phyloP scores from a whole-genome alignment of 2,797 vertebrate genomes.

The Parotocinclus haroldoi region DNA sequence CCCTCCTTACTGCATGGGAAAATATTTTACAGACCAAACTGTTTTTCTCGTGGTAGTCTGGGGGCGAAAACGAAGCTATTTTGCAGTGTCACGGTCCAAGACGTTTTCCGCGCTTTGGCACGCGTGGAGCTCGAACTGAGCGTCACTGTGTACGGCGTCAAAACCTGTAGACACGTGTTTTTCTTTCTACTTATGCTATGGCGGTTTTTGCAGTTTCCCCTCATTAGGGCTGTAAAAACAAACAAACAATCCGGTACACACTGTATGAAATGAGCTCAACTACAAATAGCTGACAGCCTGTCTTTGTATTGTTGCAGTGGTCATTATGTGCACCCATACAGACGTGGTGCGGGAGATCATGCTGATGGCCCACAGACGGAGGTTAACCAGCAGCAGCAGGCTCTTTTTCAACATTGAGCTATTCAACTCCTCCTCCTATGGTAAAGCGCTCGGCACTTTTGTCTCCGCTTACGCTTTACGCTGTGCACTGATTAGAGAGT shows the following conservation, averaged over 20 bases:
- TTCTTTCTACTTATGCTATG: no score
- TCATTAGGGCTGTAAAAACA: no score
- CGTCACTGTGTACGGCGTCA: no score
- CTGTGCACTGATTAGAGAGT: slow-evolving; percentile 17
- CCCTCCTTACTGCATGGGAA: slow-evolving; percentile 50
- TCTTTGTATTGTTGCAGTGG: slow-evolving; percentile 71
- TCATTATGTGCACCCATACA: slow-evolving; percentile 90
- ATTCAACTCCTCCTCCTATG: slow-evolving; percentile 93
- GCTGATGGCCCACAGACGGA: slow-evolving; percentile 83
- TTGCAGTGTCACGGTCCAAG: not conserved
- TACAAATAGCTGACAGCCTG: slow-evolving; percentile 4
- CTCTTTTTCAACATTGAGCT: slow-evolving; percentile 97
- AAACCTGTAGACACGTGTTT: no score
- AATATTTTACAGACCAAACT: slow-evolving; percentile 39
- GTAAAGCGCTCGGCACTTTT: slow-evolving; percentile 64
- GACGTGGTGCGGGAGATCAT: slow-evolving; percentile 88
- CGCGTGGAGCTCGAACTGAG: no score
- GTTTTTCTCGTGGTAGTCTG: slow-evolving; percentile 29
- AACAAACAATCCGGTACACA: no score
- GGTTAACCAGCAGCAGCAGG: slow-evolving; percentile 85
- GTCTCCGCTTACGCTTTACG: not conserved
- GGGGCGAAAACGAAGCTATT: slow-evolving; percentile 38
- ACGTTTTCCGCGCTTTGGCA: no score
- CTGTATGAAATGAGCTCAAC: no score
- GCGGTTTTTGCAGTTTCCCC: no score